A percentile compares a stretch with the other conserved stretches of the same genome.
These are phyloP conservation scores for Mythimna albipuncta DNA, from an alignment of 2,888 invertebrate species.

Conservation along the genomic window DNA sequence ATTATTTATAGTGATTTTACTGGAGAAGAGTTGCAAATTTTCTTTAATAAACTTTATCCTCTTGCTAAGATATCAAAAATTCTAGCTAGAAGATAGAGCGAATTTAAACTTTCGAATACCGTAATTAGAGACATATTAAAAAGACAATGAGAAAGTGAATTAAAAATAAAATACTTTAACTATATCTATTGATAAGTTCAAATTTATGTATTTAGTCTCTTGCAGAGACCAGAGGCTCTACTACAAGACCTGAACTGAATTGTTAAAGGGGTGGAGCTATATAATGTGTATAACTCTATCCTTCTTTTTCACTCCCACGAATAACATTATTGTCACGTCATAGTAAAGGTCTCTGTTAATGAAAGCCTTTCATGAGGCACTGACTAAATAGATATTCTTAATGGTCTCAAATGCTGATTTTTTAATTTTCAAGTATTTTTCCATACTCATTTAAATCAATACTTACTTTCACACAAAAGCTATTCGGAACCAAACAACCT, in stretches of 20 bases:
- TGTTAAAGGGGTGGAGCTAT: too few relatives aligned
- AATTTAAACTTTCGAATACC: too few relatives aligned
- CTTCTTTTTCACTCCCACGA: too few relatives aligned
- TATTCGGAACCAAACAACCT: slow-evolving; percentile 55
- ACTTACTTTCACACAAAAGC: slow-evolving; percentile 42
- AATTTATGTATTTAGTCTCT: neutral
- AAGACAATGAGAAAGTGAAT: too few relatives aligned
- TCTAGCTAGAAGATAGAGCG: too few relatives aligned
- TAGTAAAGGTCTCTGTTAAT: neutral
- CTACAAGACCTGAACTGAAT: too few relatives aligned
- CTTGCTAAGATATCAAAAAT: too few relatives aligned
- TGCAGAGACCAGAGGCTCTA: neutral
- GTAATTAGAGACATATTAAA: too few relatives aligned
- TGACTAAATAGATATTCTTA: neutral
- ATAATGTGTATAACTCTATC: too few relatives aligned
- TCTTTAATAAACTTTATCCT: neutral
- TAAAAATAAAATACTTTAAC: too few relatives aligned
- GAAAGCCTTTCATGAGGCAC: neutral
- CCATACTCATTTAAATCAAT: slow-evolving; percentile 19
- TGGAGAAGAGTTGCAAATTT: neutral
- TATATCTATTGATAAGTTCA: neutral
- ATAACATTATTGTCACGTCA: too few relatives aligned
- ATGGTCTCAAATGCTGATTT: neutral
- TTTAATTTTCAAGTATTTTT: slow-evolving; percentile 1
- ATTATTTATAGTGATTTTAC: neutral